phyloP scores from a whole-genome alignment of 1,140 invertebrate species.

The Camponotus floridanus region DNA sequence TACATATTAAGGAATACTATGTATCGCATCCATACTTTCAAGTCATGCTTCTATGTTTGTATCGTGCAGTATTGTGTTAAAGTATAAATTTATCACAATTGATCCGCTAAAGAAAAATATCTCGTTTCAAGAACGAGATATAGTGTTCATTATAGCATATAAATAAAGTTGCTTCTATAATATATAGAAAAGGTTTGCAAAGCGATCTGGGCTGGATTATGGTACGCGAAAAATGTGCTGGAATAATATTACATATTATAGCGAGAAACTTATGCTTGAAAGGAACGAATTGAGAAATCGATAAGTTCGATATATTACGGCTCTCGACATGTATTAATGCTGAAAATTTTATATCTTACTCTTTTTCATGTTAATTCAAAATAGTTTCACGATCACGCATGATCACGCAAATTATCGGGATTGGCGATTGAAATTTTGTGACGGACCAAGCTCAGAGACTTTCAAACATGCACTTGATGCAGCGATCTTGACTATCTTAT shows the following conservation, averaged over 20 bases:
- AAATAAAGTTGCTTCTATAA: conserved; percentile 53
- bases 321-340: conserved; percentile 10
- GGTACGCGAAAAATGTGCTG: not conserved
- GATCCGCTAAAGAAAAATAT: conserved; percentile 20
- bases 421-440: conserved; percentile 31
- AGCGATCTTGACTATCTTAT: conserved; percentile 62
- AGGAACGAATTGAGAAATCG: conserved; percentile 7
- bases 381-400: conserved; percentile 12
- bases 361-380: conserved; percentile 21
- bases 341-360: conserved; percentile 51
- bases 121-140: not conserved
- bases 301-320: conserved; percentile 47
- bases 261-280: not conserved
- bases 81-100: conserved; percentile 36
- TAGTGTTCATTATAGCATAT: conserved; percentile 50
- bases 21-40: conserved; percentile 36
- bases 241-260: conserved; percentile 12
- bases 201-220: conserved; percentile 55
- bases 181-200: conserved; percentile 46
- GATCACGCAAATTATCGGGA: conserved; percentile 1
- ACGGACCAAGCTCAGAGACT: conserved; percentile 49
- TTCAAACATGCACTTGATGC: conserved; percentile 54
- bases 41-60: conserved; percentile 51
- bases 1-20: conserved; percentile 28
- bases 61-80: conserved; percentile 50